Evolutionary conservation across 1,140 invertebrate species (phyloP), one percentile per base, ranked within the genome.

Genomic region (Drosophila tani): DNA sequence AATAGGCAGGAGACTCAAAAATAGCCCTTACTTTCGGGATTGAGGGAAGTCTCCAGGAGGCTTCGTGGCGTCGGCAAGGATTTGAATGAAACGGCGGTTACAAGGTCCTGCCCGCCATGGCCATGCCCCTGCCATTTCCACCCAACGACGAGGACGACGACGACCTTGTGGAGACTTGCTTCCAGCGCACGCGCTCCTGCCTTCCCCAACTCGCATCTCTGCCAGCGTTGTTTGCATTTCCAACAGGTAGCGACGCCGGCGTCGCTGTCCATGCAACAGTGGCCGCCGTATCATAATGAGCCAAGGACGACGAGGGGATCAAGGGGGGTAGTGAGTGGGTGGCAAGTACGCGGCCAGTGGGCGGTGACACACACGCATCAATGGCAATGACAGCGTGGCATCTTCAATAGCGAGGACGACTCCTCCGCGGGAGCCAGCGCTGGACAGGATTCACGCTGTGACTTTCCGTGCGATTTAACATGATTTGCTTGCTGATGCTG

Each of bases 241-340:
- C 84, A 87, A 87, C 84, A 87, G 84, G 84, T 87, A 90, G 85
- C 73, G 79, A 45, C 14, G 82, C 32, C 43, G 55, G 41, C 82
- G 64, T 66, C 83, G 83, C 67, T 67, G 83, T 47, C 78, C 66
- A 75, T 88, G 84, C 84, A 88, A 88, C 84, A 88, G 84, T 84
- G 75, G 65, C 66, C 81, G 84, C 66, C 79, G 75, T 78, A 40
- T 88, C 70, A 78, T 87, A 87, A 84, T 88, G 84, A 84, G 85
- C 78, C 82, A 73, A 73, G 70, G 70, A 59, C 69, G 57, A 66
- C 41, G 73, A 55, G 64, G 66, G 62, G 56, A 55, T 17, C 7
- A 32, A 35, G 35, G 17, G 7, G 19, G 24, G 27, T 12, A 27
- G 64, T 11, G 9, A 21, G 35, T 15, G 17, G 15, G 65, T 11